Evolutionary conservation across 37 sponge, comb jelly and placozoan species (phyloP), one percentile per base, ranked within the genome.

Genomic region (Petrosia ficiformis): DNA sequence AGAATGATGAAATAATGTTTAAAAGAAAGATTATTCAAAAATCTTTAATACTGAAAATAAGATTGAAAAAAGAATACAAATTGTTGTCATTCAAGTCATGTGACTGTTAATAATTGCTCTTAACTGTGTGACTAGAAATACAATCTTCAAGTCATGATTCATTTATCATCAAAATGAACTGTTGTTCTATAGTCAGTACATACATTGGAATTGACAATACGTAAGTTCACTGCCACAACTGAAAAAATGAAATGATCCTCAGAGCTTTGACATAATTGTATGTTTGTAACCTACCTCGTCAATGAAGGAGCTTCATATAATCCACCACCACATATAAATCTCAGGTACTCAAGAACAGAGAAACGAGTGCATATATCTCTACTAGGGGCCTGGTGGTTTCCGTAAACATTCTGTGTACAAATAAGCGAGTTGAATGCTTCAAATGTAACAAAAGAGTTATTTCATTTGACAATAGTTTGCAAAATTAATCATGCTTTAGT

Each of bases 341-440:
- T 57, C 22, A 85, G 42, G 26, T 39, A 25, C 25, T 69, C 48
- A 4, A 72, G 36, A 8, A 42, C 54, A 26, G 73, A 40, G 48
- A 85, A 78, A 26, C 24, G 65, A 21, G 21, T 42, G n/a, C 71
- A 65, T 2, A 85, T 85, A 68, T 85, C 85, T 44, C 68, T 31
- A 42, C 85, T 85, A 29, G 85, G 79, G 24, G 79, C 73, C 24
- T 57, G 73, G 33, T 68, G 65, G 66, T 85, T 77, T 39, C 79
- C 68, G 44, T 78, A 65, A 16, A 85, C 36, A 38, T 85, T 85
- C 37, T 57, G 57, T 14, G 35, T 56, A 22, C 79, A 54, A n/a
- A 85, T 41, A 38, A 78, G 11, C 0, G 22, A 3, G 57, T 85
- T 85, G 35, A 73, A 73, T 22, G 85, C 43, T 44, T 85, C 85